A percentile compares a stretch with the other conserved stretches of the same genome.
Conservation (phyloP, 2,797 vertebrate genomes). For the Spinus pinus region DNA sequence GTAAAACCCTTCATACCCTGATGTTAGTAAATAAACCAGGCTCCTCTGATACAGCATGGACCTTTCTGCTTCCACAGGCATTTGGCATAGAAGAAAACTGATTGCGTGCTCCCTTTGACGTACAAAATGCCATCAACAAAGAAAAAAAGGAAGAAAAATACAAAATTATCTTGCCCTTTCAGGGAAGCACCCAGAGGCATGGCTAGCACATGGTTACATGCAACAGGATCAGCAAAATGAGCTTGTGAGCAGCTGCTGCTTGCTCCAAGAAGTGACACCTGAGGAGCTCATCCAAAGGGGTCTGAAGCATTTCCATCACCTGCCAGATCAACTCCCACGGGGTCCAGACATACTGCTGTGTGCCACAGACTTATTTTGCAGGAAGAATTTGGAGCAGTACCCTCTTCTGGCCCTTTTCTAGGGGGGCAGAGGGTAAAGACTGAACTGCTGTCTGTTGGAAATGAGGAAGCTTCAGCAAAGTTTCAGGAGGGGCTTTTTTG, state of each 20-base stretch:
- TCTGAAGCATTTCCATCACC: background rate
- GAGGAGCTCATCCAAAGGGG: background rate
- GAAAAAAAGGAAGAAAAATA: background rate
- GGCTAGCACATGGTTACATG: background rate
- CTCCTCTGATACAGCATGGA: background rate
- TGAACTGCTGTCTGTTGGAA: background rate
- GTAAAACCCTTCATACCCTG: background rate
- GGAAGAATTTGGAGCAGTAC: background rate
- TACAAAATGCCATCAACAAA: background rate
- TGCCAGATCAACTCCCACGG: background rate
- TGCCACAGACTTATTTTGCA: background rate
- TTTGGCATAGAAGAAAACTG: background rate
- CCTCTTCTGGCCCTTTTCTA: background rate
- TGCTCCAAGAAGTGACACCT: background rate
- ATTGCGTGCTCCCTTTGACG: accelerated
- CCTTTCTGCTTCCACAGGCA: background rate
- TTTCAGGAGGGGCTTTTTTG: background rate
- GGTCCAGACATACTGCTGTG: accelerated
- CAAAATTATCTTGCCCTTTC: background rate
- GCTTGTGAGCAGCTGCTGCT: background rate
- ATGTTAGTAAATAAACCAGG: background rate
- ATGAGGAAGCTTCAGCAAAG: background rate
- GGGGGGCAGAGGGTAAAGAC: background rate
- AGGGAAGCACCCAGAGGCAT: background rate
- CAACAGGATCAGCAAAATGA: background rate